Base-by-base conservation (phyloP, 2,888 invertebrate species). In the Lissocephala sabroskyi region DNA sequence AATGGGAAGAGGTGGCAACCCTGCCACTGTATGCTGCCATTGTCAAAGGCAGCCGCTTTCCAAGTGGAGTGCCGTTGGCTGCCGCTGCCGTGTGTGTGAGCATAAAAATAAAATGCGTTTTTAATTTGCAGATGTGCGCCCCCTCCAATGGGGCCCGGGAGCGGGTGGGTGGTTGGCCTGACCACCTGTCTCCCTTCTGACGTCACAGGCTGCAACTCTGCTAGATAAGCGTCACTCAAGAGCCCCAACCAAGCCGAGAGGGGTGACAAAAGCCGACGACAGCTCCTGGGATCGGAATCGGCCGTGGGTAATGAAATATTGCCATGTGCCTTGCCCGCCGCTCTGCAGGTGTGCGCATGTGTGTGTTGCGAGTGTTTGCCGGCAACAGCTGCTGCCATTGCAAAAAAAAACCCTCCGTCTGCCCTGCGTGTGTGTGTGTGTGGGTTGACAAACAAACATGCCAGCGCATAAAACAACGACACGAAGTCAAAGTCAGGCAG, bases 261-360 rank as follows among this genome's bases (percentile, higher is more conserved):
- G 13, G 13, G 26, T 4, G 9, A 26, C 26, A 32, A 11, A 10
- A 13, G 11, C 30, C 13, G 30, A 13, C n/a, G n/a, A n/a, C 29
- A 29, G 29, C 33, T 1, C 14, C 11, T n/a, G 16, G 14, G 16
- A 10, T 35, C 35, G 16, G 35, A n/a, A n/a, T n/a, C n/a, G n/a
- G n/a, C n/a, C n/a, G n/a, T 75, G 76, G 68, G 66, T 73, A 65
- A 76, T 79, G 67, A 79, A 79, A 76, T 76, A 76, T 74, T 61
- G 74, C 70, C 76, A 68, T 71, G 74, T 75, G 68, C 58, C 51
- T 43, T 45, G 18, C 30, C 46, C 10, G 19, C 45, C 43, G 39
- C 47, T 53, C 49, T 18, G 33, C 39, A 26, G 3, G 29, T 6
- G 23, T 39, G 41, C 30, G 41, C 32, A 43, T 43, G 23, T 16